Evolutionary conservation across 2,888 invertebrate genomes (phyloP).

Genomic region (Athripsodes cinereus): DNA sequence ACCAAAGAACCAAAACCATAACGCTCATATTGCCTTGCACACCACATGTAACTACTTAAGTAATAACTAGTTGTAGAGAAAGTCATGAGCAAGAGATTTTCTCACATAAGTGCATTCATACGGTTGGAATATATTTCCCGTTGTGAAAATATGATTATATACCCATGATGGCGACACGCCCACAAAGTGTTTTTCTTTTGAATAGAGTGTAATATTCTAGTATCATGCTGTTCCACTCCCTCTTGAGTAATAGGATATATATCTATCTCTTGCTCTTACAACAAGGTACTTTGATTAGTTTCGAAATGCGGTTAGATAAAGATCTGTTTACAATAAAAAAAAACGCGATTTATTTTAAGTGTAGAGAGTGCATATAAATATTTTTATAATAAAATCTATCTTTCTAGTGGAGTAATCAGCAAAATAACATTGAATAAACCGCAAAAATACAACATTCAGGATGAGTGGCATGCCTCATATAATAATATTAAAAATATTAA

Average conservation of each 20-base stretch:
- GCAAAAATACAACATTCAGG: too few species aligned
- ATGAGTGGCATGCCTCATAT: too few species aligned
- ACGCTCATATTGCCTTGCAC: neutral
- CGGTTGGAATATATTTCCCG: neutral
- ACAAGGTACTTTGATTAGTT: too few species aligned
- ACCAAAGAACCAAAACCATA: neutral
- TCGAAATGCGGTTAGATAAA: too few species aligned
- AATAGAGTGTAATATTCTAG: slow-evolving; percentile 1
- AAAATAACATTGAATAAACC: too few species aligned
- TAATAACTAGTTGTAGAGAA: neutral
- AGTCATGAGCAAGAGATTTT: neutral
- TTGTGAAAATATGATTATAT: neutral
- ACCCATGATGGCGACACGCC: slow-evolving; percentile 1
- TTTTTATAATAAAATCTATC: too few species aligned
- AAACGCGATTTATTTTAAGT: too few species aligned
- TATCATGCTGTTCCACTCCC: neutral
- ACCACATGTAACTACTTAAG: neutral
- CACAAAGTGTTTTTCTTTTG: slow-evolving; percentile 1
- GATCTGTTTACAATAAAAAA: too few species aligned
- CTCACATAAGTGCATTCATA: neutral
- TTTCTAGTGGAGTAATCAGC: too few species aligned
- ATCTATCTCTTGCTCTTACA: neutral
- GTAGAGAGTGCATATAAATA: too few species aligned
- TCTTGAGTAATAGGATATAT: neutral
- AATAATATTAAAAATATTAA: too few species aligned